Conservation (phyloP, 2,797 vertebrate species). For the Denticeps clupeoides region DNA sequence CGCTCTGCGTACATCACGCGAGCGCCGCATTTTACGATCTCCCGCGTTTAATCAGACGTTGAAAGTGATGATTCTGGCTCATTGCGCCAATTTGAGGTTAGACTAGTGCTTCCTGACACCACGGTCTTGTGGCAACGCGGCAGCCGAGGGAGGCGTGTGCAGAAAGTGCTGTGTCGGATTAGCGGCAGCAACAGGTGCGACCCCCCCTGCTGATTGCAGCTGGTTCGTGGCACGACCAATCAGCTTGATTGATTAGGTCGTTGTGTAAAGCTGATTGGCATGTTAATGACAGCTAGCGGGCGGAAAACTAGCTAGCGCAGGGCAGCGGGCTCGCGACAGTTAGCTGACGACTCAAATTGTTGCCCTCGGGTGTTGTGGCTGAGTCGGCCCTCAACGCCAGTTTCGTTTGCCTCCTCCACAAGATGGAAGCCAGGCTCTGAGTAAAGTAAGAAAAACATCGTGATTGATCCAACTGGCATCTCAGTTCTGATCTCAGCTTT, state of each 20-base stretch:
- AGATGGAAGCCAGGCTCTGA: too few species aligned
- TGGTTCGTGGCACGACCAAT: slow-evolving; percentile 65
- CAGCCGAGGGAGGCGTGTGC: slow-evolving; percentile 34
- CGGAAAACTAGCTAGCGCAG: slow-evolving; percentile 37
- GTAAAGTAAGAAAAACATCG: neutral
- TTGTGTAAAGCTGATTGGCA: slow-evolving; percentile 54
- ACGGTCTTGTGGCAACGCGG: too few species aligned
- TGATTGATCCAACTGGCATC: too few species aligned
- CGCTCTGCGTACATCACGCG: too few species aligned
- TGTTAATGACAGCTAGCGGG: slow-evolving; percentile 46
- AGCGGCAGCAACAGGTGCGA: slow-evolving; percentile 53
- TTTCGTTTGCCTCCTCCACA: slow-evolving; percentile 9
- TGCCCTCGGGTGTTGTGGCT: slow-evolving; percentile 18
- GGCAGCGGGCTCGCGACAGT: slow-evolving; percentile 30
- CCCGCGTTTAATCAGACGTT: too few species aligned
- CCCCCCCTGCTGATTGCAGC: slow-evolving; percentile 57
- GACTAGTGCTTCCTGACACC: too few species aligned
- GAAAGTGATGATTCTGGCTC: too few species aligned
- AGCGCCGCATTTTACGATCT: too few species aligned
- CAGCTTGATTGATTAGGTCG: slow-evolving; percentile 62
- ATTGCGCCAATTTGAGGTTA: too few species aligned
- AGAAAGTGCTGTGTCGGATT: slow-evolving; percentile 48
- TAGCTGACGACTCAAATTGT: slow-evolving; percentile 32
- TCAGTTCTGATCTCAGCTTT: too few species aligned
- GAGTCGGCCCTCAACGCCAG: slow-evolving; percentile 9